These are phyloP conservation scores for Psylliodes chrysocephalus DNA, from an alignment of 2,888 invertebrate genomes.

Conservation along the genomic window DNA sequence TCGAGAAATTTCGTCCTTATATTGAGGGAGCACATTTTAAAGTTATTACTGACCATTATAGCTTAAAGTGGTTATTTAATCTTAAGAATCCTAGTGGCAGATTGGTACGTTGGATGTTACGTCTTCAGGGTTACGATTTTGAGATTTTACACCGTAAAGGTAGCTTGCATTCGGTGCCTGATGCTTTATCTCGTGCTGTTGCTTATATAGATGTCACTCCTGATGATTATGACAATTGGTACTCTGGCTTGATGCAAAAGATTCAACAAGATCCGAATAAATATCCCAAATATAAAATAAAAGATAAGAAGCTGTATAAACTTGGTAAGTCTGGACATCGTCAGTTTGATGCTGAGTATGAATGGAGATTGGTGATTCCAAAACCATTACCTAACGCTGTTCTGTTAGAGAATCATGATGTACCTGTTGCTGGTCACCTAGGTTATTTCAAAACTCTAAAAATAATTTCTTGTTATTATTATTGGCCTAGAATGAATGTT, in stretches of 20 bases:
- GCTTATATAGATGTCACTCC: neutral
- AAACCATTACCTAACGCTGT: neutral
- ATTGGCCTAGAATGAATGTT: neutral
- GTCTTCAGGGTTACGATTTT: neutral
- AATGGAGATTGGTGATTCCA: neutral
- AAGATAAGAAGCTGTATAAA: neutral
- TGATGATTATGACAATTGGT: neutral
- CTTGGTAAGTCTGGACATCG: neutral
- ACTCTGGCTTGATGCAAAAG: neutral
- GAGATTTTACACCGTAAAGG: neutral
- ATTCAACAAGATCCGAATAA: neutral
- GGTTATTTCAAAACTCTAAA: neutral
- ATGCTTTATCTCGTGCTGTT: neutral
- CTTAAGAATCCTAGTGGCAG: no score
- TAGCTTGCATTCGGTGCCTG: neutral
- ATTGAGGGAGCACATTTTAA: neutral
- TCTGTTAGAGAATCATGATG: neutral
- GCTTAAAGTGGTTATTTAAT: neutral
- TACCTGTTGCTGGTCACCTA: neutral
- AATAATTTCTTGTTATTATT: neutral
- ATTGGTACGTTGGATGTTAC: neutral
- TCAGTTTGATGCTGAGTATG: neutral
- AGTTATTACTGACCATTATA: slow-evolving; percentile 3
- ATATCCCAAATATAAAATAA: neutral
- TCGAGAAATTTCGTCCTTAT: neutral